phyloP scores from a whole-genome alignment of 2,888 invertebrate species.

The Sarcophaga variegata region DNA sequence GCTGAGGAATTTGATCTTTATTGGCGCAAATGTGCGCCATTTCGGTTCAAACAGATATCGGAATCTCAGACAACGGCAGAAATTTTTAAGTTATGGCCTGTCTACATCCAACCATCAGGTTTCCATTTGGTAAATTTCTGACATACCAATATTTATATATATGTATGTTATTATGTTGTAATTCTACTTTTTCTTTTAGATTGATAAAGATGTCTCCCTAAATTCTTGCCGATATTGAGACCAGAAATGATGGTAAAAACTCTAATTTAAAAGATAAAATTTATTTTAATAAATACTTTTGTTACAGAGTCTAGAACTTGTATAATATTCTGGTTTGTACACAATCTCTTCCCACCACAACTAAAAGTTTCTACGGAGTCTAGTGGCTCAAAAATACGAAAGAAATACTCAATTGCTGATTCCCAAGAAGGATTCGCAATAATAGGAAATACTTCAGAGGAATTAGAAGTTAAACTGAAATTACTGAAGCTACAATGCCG shows the following conservation, averaged over 20 bases:
- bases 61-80: too few species aligned
- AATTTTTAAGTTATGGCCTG: conserved; percentile 10
- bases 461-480: neutral
- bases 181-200: neutral
- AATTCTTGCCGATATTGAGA: neutral
- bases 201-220: neutral
- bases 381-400: neutral
- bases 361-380: neutral
- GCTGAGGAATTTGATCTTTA: too few species aligned
- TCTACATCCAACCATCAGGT: conserved; percentile 11
- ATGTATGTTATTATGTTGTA: neutral
- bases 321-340: too few species aligned
- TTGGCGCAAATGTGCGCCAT: too few species aligned
- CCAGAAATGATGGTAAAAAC: conserved; percentile 9
- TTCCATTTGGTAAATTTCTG: conserved; percentile 6
- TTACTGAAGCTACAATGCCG: too few species aligned
- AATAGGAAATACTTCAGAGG: neutral
- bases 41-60: too few species aligned
- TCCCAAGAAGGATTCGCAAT: neutral
- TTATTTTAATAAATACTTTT: too few species aligned
- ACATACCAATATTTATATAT: neutral
- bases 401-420: neutral
- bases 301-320: too few species aligned
- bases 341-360: neutral
- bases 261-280: neutral